These are phyloP conservation scores for Drosophila borealis DNA, from an alignment of 2,888 invertebrate species.

Conservation along the genomic window DNA sequence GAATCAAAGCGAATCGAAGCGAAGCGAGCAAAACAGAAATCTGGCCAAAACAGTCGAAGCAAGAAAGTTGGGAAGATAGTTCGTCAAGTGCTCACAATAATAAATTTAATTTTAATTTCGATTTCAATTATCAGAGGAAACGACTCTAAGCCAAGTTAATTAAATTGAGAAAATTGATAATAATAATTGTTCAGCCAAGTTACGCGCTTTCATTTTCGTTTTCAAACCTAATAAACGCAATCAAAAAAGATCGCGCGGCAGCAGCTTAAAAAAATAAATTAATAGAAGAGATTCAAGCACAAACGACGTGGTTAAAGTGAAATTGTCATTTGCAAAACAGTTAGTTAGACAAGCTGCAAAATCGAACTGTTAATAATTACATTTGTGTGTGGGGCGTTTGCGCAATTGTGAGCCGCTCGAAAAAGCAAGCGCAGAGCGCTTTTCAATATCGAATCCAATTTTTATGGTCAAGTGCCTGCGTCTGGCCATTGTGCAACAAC, in stretches of 20 bases:
- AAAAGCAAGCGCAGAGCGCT: constrained; percentile 1
- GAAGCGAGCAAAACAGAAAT: constrained; percentile 22
- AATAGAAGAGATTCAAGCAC: not conserved
- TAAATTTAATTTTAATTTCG: constrained; percentile 23
- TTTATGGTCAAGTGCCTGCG: constrained; percentile 47
- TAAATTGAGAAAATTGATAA: constrained; percentile 43
- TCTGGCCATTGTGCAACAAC: constrained; percentile 68
- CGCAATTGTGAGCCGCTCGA: constrained; percentile 32
- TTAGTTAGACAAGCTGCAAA: constrained; percentile 13
- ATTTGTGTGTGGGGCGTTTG: constrained; percentile 25
- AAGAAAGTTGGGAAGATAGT: constrained; percentile 19
- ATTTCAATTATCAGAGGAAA: constrained; percentile 35
- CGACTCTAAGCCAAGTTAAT: constrained; percentile 36
- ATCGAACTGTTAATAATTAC: constrained; percentile 26
- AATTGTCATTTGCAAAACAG: constrained; percentile 28
- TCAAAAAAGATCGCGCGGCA: constrained; percentile 21
- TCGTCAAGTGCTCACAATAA: constrained; percentile 32
- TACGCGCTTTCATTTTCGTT: constrained; percentile 51
- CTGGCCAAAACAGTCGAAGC: constrained; percentile 13
- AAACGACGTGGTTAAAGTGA: constrained; percentile 43
- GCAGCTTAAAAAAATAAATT: not conserved
- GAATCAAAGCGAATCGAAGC: constrained; percentile 22
- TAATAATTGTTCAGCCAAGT: constrained; percentile 17
- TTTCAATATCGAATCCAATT: constrained; percentile 41
- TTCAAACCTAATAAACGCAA: constrained; percentile 5